Conservation (phyloP, 2,113 vertebrate genomes). For the Apodemus speciosus region DNA sequence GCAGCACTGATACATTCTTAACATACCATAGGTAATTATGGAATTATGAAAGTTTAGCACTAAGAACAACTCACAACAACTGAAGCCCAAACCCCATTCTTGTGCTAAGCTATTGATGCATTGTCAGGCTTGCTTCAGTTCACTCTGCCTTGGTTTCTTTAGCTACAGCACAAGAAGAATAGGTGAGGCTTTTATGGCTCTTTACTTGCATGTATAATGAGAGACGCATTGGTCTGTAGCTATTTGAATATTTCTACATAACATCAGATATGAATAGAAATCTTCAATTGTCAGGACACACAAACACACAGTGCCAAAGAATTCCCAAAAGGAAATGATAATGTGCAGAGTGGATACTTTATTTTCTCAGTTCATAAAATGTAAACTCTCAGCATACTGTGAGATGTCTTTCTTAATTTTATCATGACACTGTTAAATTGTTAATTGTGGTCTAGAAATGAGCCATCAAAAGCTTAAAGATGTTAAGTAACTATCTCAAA, state of each 20-base stretch:
- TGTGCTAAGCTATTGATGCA: neutral
- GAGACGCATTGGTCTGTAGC: neutral
- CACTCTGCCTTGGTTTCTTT: neutral
- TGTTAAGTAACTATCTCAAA: neutral
- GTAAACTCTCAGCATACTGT: neutral
- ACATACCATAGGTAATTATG: neutral
- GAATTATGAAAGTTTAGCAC: neutral
- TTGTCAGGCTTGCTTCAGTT: neutral
- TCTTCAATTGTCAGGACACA: neutral
- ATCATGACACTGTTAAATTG: neutral
- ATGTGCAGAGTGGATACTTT: neutral
- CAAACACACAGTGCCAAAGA: neutral
- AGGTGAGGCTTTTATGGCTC: neutral
- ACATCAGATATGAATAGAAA: slow-evolving; percentile 41
- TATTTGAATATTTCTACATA: neutral
- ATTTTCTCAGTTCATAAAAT: neutral
- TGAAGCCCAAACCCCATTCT: neutral
- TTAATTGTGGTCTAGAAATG: slow-evolving; percentile 6
- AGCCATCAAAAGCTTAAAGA: neutral
- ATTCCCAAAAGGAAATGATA: neutral
- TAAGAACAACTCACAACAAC: neutral
- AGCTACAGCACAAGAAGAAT: neutral
- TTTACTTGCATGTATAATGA: slow-evolving; percentile 10
- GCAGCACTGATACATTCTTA: neutral
- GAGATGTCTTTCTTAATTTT: neutral